Conservation (phyloP, 2,888 invertebrate species). For the Iphiclides podalirius region DNA sequence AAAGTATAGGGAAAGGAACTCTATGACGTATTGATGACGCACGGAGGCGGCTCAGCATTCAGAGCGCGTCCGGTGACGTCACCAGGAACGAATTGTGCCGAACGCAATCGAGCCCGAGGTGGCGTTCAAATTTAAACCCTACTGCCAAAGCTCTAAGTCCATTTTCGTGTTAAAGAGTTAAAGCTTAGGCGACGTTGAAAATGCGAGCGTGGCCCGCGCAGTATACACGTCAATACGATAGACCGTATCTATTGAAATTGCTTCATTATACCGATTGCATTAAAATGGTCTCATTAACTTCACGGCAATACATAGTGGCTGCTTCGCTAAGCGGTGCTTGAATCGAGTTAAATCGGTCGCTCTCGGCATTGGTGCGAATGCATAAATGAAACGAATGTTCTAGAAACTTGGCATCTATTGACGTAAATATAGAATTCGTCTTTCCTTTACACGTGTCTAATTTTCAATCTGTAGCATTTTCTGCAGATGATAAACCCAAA, state of each 20-base stretch:
- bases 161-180: too few relatives aligned
- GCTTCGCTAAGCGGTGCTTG: neutral
- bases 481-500: too few relatives aligned
- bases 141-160: too few relatives aligned
- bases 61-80: conserved; percentile 59
- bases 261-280: conserved; percentile 29
- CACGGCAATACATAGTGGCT: neutral
- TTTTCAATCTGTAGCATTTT: too few relatives aligned
- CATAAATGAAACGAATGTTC: too few relatives aligned
- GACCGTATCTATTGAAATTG: conserved; percentile 30
- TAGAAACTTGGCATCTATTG: too few relatives aligned
- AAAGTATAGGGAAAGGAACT: conserved; percentile 46
- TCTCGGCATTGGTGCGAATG: neutral
- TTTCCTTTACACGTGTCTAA: too few relatives aligned
- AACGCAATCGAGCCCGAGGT: too few relatives aligned
- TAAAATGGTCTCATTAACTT: conserved; percentile 20
- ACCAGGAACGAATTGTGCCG: conserved; percentile 29
- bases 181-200: conserved; percentile 13
- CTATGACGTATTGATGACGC: conserved; percentile 60
- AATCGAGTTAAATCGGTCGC: neutral
- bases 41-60: conserved; percentile 43
- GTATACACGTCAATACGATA: conserved; percentile 35
- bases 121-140: conserved; percentile 2
- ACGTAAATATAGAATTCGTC: too few relatives aligned
- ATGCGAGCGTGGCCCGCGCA: conserved; percentile 19